Evolutionary conservation across 37 sponge, comb jelly and placozoan genomes (phyloP), one percentile per base, ranked within the genome.

Genomic region (Spongia lamella): DNA sequence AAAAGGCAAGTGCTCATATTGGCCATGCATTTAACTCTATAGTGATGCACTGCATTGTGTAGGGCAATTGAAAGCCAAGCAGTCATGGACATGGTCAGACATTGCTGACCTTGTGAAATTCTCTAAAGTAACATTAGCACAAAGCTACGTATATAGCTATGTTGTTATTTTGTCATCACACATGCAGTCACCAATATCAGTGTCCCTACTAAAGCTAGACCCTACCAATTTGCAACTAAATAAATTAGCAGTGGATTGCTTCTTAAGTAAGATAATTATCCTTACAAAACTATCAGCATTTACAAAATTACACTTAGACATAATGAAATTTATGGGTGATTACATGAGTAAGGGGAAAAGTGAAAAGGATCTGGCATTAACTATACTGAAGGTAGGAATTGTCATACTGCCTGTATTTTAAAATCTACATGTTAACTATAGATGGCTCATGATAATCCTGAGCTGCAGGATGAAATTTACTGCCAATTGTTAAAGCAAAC

Each of bases 271-370:
- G 81, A n/a, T n/a, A n/a, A n/a, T n/a, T n/a, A n/a, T n/a, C n/a
- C n/a, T n/a, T n/a, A n/a, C n/a, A n/a, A n/a, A n/a, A n/a, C n/a
- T n/a, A n/a, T n/a, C n/a, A n/a, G n/a, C n/a, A n/a, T 40, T 38
- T 22, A 22, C 34, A 7, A 30, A 27, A 20, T 61, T 1, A 36
- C 0, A 9, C 76, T 1, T 55, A 79, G 86, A 56, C 26, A 72
- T 88, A 38, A 88, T 88, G 89, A 67, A 79, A 7, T 88, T 78
- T 75, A 88, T 88, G 89, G 89, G 89, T 2, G 89, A 88, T 56
- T 88, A 88, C 65, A 70, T 88, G 73, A 37, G 50, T 27, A 88
- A 84, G 59, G 89, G 89, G 2, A 70, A 56, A 50, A 67, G 53
- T 31, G 70, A 79, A 25, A 68, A 63, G 31, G 89, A 88, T 1